Evolutionary conservation across 2,888 invertebrate genomes (phyloP).

Genomic region (Syritta pipiens): DNA sequence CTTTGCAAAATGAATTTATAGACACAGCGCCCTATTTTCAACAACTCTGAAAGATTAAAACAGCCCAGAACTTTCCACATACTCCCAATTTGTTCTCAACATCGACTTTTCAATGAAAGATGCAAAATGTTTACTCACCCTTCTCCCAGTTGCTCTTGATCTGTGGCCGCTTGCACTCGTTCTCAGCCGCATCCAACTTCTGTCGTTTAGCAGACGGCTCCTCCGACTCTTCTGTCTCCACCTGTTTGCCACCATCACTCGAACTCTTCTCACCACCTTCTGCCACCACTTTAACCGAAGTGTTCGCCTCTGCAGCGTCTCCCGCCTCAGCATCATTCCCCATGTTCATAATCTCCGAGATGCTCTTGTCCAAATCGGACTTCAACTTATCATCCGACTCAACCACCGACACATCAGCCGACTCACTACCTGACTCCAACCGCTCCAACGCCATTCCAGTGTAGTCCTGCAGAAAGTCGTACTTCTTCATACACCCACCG

Average conservation of each 20-base stretch:
- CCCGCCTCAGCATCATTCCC: conserved; percentile 56
- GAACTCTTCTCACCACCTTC: too few relatives aligned
- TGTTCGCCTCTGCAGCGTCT: conserved; percentile 8
- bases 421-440: conserved; percentile 69
- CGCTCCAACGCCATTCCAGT: conserved; percentile 79
- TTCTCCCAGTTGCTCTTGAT: conserved; percentile 68
- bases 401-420: conserved; percentile 71
- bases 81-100: too few relatives aligned
- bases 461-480: conserved; percentile 88
- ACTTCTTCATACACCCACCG: conserved; percentile 86
- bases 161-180: conserved; percentile 72
- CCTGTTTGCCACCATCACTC: too few relatives aligned
- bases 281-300: conserved; percentile 12
- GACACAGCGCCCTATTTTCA: too few relatives aligned
- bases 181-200: conserved; percentile 70
- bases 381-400: conserved; percentile 73
- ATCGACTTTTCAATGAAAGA: too few relatives aligned
- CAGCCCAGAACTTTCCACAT: too few relatives aligned
- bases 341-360: conserved; percentile 75
- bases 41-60: too few relatives aligned
- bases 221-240: neutral
- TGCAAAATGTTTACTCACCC: conserved; percentile 61
- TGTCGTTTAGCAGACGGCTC: conserved; percentile 72
- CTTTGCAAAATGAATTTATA: too few relatives aligned
- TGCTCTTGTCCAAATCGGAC: conserved; percentile 75